These are phyloP conservation scores for Margarornis squamiger DNA, from an alignment of 2,797 vertebrate species.

Conservation along the genomic window DNA sequence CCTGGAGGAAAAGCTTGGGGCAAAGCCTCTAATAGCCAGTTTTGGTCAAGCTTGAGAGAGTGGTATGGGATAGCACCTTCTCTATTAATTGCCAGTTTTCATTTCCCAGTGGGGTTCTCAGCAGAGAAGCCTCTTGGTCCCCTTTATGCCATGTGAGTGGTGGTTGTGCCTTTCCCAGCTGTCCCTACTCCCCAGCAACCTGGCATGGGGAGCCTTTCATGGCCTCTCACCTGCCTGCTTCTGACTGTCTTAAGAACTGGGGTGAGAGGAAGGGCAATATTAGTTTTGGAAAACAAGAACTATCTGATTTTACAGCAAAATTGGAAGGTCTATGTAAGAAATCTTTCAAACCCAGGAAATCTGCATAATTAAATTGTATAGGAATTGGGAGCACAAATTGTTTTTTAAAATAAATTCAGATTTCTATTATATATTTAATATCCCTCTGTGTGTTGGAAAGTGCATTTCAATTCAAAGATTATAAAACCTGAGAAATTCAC, in stretches of 20 bases:
- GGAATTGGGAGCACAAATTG: constrained; percentile 1
- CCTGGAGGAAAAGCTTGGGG: neutral
- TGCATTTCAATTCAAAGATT: constrained; percentile 46
- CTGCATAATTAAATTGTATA: constrained; percentile 20
- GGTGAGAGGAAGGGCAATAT: neutral
- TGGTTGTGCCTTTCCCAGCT: neutral
- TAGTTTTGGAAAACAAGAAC: neutral
- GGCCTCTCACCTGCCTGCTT: neutral
- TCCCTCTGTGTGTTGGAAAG: constrained; percentile 19
- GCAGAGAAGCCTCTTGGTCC: neutral
- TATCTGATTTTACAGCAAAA: neutral
- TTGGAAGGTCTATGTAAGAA: neutral
- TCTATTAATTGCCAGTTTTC: neutral
- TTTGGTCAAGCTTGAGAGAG: neutral
- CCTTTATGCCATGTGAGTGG: neutral
- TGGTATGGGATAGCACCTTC: neutral
- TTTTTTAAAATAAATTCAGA: constrained; percentile 36
- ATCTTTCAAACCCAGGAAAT: constrained; percentile 1
- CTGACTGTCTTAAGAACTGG: neutral
- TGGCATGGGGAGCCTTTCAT: neutral
- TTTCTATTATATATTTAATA: constrained; percentile 40
- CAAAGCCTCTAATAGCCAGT: neutral
- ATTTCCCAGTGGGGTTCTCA: neutral
- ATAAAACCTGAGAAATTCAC: constrained; percentile 26
- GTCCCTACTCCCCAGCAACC: neutral